Conservation (phyloP, 2,888 invertebrate genomes). For the Trichogramma evanescens region DNA sequence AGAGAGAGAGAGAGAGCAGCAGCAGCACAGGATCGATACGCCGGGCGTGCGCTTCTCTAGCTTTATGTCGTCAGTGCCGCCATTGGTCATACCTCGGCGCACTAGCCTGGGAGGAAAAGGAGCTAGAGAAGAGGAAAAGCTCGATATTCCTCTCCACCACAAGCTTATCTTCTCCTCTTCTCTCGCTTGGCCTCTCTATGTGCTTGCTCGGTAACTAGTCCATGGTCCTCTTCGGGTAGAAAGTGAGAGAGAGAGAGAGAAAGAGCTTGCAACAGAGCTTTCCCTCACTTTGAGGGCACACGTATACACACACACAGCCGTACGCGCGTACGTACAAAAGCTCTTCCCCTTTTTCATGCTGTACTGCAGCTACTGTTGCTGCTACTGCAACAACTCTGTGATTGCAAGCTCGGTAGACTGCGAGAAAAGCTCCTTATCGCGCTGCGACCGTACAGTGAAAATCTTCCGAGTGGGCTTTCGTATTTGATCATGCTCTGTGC, state of each 20-base stretch:
- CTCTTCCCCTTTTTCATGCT: conserved; percentile 5
- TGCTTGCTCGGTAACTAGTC: conserved; percentile 11
- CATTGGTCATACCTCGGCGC: conserved; percentile 41
- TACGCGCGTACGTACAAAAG: no score
- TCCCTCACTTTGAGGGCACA: neutral
- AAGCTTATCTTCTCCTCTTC: conserved; percentile 24
- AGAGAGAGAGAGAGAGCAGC: neutral
- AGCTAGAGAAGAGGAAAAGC: conserved; percentile 30
- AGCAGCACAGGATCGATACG: neutral
- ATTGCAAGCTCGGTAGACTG: neutral
- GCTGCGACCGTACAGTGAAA: no score
- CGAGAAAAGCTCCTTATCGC: no score
- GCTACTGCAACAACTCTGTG: neutral
- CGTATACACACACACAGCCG: neutral
- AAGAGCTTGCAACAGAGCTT: neutral
- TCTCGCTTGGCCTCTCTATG: conserved; percentile 6
- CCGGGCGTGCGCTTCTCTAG: conserved; percentile 9
- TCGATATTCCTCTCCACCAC: conserved; percentile 28
- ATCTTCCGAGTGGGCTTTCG: no score
- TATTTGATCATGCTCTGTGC: no score
- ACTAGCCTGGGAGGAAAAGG: conserved; percentile 27
- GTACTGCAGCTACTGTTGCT: neutral
- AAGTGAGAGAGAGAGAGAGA: no score
- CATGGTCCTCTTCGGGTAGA: neutral
- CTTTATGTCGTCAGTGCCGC: conserved; percentile 32